Conservation (phyloP, 37 sponge, comb jelly and placozoan species). For the Amphimedon queenslandica region DNA sequence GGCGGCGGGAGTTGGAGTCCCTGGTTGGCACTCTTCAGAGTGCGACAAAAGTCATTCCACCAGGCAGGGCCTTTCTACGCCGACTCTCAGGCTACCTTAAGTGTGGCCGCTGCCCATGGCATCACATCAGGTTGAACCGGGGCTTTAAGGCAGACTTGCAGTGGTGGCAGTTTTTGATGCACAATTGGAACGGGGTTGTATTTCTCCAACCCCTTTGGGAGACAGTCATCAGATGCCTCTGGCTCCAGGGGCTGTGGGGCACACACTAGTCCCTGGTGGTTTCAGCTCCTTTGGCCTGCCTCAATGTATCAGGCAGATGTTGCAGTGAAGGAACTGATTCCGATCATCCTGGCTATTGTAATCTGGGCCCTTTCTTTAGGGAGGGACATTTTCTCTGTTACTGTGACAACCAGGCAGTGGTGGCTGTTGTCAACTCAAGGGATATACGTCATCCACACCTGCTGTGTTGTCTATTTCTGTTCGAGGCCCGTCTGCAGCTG, state of each 20-base stretch:
- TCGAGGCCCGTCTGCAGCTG: slow-evolving; percentile 16
- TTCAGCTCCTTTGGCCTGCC: slow-evolving; percentile 35
- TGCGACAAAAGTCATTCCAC: background rate
- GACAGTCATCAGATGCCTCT: slow-evolving; percentile 21
- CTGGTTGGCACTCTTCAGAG: background rate
- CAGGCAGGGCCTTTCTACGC: background rate
- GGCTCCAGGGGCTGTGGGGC: slow-evolving; percentile 38
- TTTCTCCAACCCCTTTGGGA: background rate
- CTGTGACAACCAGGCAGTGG: slow-evolving; percentile 49
- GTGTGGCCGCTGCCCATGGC: no score
- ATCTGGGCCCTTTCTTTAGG: slow-evolving; percentile 40
- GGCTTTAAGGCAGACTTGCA: slow-evolving; percentile 12
- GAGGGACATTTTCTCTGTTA: background rate
- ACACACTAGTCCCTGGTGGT: slow-evolving; percentile 12
- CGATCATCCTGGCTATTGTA: slow-evolving; percentile 25
- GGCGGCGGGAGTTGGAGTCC: background rate
- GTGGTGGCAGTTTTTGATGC: slow-evolving; percentile 29
- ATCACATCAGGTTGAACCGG: slow-evolving; percentile 21
- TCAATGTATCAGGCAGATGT: background rate
- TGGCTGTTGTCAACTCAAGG: slow-evolving; percentile 6
- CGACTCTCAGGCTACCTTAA: no score
- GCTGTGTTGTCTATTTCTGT: slow-evolving; percentile 24
- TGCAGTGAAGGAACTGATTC: slow-evolving; percentile 26
- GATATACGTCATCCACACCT: slow-evolving; percentile 31
- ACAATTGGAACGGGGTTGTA: slow-evolving; percentile 17